A percentile compares a stretch with the other conserved stretches of the same genome.
phyloP scores from a whole-genome alignment of 2,113 vertebrate species.

The Eidolon helvum region DNA sequence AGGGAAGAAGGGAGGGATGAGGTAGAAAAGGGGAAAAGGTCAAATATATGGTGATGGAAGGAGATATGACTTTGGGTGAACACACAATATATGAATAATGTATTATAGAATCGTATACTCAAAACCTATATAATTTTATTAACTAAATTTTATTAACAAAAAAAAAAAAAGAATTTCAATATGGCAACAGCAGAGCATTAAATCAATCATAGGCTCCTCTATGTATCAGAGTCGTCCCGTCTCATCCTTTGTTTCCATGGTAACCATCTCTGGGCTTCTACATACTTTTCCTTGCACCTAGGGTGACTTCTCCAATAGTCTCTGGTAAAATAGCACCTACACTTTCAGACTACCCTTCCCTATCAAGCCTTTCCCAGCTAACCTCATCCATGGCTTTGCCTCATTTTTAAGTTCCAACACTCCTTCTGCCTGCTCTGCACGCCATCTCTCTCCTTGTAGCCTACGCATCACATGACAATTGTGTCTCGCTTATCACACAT shows the following conservation, averaged over 20 bases:
- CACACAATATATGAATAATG: no score
- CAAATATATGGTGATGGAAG: no score
- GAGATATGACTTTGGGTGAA: no score
- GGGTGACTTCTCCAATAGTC: background rate
- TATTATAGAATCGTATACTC: no score
- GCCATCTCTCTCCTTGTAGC: background rate
- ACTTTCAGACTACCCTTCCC: background rate
- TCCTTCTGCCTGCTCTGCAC: background rate
- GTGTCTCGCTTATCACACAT: background rate
- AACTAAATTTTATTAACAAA: no score
- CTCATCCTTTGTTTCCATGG: background rate
- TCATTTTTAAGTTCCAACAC: background rate
- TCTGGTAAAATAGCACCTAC: background rate
- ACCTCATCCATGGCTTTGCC: background rate
- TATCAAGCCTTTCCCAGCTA: background rate
- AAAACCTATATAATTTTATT: no score
- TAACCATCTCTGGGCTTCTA: background rate
- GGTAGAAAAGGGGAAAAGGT: no score
- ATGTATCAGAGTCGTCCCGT: accelerated
- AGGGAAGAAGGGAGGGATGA: no score
- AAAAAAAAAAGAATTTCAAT: background rate
- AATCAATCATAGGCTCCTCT: background rate
- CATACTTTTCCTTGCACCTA: background rate
- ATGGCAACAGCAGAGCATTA: background rate
- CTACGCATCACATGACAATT: background rate